A percentile compares a stretch with the other conserved stretches of the same genome.
These are phyloP conservation scores for Phoxinus phoxinus DNA, from an alignment of 2,113 vertebrate species.

Conservation along the genomic window DNA sequence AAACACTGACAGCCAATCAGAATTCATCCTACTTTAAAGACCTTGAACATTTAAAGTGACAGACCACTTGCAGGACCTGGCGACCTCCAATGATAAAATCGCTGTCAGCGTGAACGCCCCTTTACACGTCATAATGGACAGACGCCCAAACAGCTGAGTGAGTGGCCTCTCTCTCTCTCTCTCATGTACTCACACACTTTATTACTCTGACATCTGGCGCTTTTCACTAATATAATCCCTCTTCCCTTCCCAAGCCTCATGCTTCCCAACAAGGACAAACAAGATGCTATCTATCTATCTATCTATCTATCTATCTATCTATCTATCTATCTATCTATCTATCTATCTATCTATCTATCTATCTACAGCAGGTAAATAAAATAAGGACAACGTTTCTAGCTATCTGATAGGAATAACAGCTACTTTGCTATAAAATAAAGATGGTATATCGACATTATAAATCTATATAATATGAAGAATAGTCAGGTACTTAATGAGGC, in stretches of 20 bases:
- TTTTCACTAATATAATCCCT: conserved; percentile 43
- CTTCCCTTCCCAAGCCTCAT: background rate
- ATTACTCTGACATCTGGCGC: conserved; percentile 39
- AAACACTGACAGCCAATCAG: no score
- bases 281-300: conserved; percentile 10
- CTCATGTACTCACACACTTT: background rate
- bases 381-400: background rate
- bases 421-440: background rate
- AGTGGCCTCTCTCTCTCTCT: conserved; percentile 18
- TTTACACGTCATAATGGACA: conserved; percentile 28
- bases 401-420: background rate
- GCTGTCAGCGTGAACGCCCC: background rate
- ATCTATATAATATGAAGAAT: background rate
- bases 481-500: background rate
- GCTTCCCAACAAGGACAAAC: background rate
- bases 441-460: no score
- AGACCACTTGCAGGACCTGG: background rate
- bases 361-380: background rate
- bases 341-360: background rate
- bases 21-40: no score
- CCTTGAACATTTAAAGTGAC: no score
- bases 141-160: conserved; percentile 47
- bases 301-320: background rate
- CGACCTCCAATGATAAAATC: background rate
- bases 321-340: background rate